Conservation (phyloP, 2,113 vertebrate genomes). For the Cyanoliseus patagonus region DNA sequence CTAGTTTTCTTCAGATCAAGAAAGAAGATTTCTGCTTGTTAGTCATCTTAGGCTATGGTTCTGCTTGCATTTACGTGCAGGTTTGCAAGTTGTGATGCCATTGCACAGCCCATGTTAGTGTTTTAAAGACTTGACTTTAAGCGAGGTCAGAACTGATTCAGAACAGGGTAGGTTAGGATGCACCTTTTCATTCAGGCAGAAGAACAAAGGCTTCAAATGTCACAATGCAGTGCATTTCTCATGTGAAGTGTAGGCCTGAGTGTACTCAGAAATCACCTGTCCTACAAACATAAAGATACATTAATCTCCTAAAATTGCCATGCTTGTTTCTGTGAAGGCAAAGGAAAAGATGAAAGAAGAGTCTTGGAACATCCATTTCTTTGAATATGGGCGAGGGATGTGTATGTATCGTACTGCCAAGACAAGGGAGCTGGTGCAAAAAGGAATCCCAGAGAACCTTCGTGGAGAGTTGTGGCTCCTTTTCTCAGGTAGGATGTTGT, state of each 20-base stretch:
- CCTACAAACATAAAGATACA: background rate
- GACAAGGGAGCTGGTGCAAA: slow-evolving; percentile 89
- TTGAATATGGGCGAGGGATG: slow-evolving; percentile 93
- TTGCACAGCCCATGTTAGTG: background rate
- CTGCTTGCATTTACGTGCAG: background rate
- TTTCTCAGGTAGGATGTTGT: slow-evolving; percentile 80
- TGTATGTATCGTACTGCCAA: slow-evolving; percentile 97
- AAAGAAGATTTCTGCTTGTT: background rate
- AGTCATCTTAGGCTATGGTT: background rate
- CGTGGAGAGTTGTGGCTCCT: slow-evolving; percentile 96
- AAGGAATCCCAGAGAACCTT: slow-evolving; percentile 91
- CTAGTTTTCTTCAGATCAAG: background rate
- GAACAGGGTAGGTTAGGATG: background rate
- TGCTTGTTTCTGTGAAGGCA: slow-evolving; percentile 74
- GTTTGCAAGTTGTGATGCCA: background rate
- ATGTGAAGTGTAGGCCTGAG: background rate
- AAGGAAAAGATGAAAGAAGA: slow-evolving; percentile 98
- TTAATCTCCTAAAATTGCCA: background rate
- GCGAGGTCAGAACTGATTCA: background rate
- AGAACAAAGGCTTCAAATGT: background rate
- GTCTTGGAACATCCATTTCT: slow-evolving; percentile 96
- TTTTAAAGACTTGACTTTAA: background rate
- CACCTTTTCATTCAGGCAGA: background rate
- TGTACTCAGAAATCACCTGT: background rate
- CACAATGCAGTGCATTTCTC: background rate